Base-by-base conservation (phyloP, 2,797 vertebrate species). In the Pristis pectinata region DNA sequence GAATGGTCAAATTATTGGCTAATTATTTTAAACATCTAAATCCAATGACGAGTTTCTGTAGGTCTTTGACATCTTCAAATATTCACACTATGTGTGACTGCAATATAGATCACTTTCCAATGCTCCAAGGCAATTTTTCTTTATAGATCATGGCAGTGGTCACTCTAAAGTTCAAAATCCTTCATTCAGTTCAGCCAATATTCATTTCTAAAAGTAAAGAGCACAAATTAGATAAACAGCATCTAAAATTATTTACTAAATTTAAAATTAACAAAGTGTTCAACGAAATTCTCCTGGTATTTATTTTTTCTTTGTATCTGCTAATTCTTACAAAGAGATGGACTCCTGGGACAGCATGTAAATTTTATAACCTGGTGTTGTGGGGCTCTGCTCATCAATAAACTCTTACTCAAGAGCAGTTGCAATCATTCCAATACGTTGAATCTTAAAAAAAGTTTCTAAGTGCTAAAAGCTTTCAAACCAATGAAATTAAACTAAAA, bases 111-210 rank as follows among this genome's bases (percentile, higher is more conserved):
- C 96, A 95, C 80, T 95, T 95, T 95, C 95, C 95, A 95, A 96
- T 94, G 49, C 85, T 95, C 41, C 53, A 27, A 74, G 95, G 96
- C 95, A 94, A 95, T 96, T 95, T 96, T 93, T 1, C 95, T 94
- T 95, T 94, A 97, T 95, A 94, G 95, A 96, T 95, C 96, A 95
- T 94, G 94, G 92, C 95, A 95, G 95, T 93, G 94, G 95, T 94
- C 95, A 96, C 95, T 96, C 96, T 83, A 96, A 96, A 96, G 96
- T 87, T 96, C 95, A 95, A 95, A 96, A 96, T 95, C 97, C 97
- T 96, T 97, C 97, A 85, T 94, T 95, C 95, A 13, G 44, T 44
- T 93, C 67, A 53, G 30, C 41, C 67, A 93, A 56, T 56, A 61
- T 41, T 95, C 17, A 61, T 77, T 93, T 95, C 94, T 96, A 70